Percentiles rank a stretch among this genome's conserved stretches.
Conservation (phyloP, 2,888 invertebrate genomes). For the Nomada fabriciana region DNA sequence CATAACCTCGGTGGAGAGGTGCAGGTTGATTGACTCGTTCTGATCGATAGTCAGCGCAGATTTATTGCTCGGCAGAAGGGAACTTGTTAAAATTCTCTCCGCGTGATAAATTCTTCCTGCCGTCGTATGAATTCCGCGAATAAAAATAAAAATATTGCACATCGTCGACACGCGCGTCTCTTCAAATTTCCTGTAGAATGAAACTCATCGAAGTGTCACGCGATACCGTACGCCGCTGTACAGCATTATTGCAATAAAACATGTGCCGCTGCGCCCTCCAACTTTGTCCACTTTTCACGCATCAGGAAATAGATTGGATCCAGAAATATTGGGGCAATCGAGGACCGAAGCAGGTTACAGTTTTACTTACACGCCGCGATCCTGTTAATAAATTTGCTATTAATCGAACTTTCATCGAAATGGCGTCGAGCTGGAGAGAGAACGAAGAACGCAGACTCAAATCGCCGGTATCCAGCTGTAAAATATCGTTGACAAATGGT, state of each 20-base stretch:
- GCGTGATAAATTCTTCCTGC: conserved; percentile 46
- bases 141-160: neutral
- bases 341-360: neutral
- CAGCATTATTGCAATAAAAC: neutral
- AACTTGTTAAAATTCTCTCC: conserved; percentile 56
- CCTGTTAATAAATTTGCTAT: neutral
- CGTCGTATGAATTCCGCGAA: conserved; percentile 16
- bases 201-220: conserved; percentile 24
- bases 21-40: conserved; percentile 56
- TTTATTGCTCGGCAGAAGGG: conserved; percentile 51
- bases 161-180: neutral
- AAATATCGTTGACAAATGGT: conserved; percentile 51
- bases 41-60: conserved; percentile 63
- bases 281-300: neutral
- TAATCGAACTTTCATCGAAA: neutral
- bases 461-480: conserved; percentile 20
- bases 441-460: neutral
- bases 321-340: neutral
- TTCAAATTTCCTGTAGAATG: neutral
- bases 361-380: neutral
- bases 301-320: neutral
- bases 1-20: conserved; percentile 30
- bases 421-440: neutral
- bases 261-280: neutral
- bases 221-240: neutral